Base-by-base conservation (phyloP, 2,797 vertebrate genomes). In the Australoheros facetus region DNA sequence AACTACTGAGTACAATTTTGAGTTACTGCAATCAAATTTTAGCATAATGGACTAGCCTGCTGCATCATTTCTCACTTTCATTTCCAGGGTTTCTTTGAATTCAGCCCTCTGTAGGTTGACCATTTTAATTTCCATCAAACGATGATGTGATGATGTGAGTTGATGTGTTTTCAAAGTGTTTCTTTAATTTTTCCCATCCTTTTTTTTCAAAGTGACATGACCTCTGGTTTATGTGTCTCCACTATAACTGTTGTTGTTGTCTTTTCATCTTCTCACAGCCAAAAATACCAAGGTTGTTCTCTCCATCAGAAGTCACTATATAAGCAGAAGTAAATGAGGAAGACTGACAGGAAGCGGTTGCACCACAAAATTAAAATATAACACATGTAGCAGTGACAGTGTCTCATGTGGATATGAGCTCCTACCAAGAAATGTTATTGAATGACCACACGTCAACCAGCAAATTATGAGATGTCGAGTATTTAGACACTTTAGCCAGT, bases 391-490 rank as follows among this genome's bases (percentile, higher is more conserved):
- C 69, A 13, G 37, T 30, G 42, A 73, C 6, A 71, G 45, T 60
- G 34, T 74, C 48, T 55, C 23, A 54, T 30, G 56, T 19, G 28
- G 32, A 23, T 28, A 19, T 48, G 62, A 28, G 19, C 26, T 51
- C 39, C 0, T 51, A n/a, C 12, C 62, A 30, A 28, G 5, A 66
- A 69, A 30, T 51, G 8, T 19, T n/a, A 30, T 12, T 69, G 42
- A 75, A 62, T 39, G 53, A 69, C 9, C 19, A 37, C 51, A 56
- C 4, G 39, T 78, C 76, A 70, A 84, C 42, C 56, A 62, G 59
- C 64, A 80, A 78, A 85, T 57, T 69, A 80, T 83, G 79, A 76
- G 69, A 78, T 48, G 70, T 69, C 78, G 77, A 81, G 81, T 23
- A 17, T 64, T 55, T 70, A 37, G 34, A 64, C 28, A 23, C 71